Evolutionary conservation across 2,797 vertebrate species (phyloP).

Genomic region (Pelodytes ibericus): DNA sequence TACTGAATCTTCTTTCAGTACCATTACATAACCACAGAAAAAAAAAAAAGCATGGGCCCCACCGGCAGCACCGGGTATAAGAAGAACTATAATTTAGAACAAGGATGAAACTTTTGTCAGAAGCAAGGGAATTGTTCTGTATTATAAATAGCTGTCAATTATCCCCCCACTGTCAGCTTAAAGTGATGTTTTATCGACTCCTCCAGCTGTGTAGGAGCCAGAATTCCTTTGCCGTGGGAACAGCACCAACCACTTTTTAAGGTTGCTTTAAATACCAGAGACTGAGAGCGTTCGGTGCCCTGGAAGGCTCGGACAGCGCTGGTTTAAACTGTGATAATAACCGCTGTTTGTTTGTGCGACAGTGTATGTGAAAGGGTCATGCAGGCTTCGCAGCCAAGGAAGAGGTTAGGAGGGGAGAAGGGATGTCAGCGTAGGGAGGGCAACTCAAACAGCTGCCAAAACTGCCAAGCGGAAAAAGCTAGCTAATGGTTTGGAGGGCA

Average conservation of each 20-base stretch:
- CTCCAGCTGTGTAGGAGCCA: slow-evolving; percentile 30
- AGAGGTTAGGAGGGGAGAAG: not conserved
- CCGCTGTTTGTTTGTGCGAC: slow-evolving; percentile 45
- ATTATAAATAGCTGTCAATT: slow-evolving; percentile 47
- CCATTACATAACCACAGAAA: not conserved
- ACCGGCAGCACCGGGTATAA: not conserved
- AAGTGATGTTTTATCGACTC: slow-evolving; percentile 37
- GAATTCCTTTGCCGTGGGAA: not conserved
- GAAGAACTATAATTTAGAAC: slow-evolving; percentile 2
- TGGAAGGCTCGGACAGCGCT: not conserved
- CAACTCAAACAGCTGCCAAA: slow-evolving; percentile 45
- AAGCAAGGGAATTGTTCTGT: slow-evolving; percentile 19
- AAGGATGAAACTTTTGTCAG: slow-evolving; percentile 22
- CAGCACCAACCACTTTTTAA: not conserved
- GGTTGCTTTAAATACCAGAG: slow-evolving; percentile 21
- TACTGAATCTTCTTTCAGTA: too few relatives aligned
- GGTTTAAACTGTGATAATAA: slow-evolving; percentile 51
- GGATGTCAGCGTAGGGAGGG: slow-evolving; percentile 20
- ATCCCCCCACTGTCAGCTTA: slow-evolving; percentile 22
- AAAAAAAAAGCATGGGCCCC: not conserved
- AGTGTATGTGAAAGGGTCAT: slow-evolving; percentile 49
- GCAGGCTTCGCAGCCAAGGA: slow-evolving; percentile 43
- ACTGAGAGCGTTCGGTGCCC: not conserved
- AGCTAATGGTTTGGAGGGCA: slow-evolving; percentile 21
- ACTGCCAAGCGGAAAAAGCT: slow-evolving; percentile 27